Conservation (phyloP, 2,113 vertebrate genomes). For the Microtus pennsylvanicus region DNA sequence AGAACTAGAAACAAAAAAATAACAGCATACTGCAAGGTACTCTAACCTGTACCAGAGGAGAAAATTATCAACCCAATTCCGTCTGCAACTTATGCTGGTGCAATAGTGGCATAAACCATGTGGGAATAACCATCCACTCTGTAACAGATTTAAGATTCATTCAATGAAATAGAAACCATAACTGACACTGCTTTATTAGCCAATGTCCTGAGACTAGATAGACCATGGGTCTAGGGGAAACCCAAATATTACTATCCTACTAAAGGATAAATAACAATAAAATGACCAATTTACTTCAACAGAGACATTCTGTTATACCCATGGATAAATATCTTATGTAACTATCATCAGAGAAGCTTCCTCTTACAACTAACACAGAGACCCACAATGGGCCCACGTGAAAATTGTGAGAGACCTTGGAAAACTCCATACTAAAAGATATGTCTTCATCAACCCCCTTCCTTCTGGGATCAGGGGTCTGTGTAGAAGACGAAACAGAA, state of each 20-base stretch:
- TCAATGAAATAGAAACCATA: background rate
- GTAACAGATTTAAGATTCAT: background rate
- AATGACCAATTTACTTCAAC: background rate
- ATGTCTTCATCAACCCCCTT: background rate
- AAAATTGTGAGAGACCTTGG: background rate
- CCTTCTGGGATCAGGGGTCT: background rate
- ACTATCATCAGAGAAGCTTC: background rate
- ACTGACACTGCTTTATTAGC: background rate
- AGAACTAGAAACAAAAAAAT: background rate
- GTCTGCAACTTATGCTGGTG: background rate
- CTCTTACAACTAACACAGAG: background rate
- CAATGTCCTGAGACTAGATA: background rate
- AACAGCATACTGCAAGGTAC: background rate
- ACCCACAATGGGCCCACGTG: background rate
- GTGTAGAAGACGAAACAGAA: background rate
- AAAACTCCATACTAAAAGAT: background rate
- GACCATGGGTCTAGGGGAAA: background rate
- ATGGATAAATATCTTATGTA: background rate
- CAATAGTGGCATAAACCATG: background rate
- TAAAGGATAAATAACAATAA: background rate
- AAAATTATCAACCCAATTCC: background rate
- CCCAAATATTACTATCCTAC: background rate
- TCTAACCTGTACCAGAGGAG: background rate
- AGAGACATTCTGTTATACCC: background rate
- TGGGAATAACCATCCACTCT: background rate